These are phyloP conservation scores for Axis porcinus DNA, from an alignment of 2,113 vertebrate species.

Conservation along the genomic window DNA sequence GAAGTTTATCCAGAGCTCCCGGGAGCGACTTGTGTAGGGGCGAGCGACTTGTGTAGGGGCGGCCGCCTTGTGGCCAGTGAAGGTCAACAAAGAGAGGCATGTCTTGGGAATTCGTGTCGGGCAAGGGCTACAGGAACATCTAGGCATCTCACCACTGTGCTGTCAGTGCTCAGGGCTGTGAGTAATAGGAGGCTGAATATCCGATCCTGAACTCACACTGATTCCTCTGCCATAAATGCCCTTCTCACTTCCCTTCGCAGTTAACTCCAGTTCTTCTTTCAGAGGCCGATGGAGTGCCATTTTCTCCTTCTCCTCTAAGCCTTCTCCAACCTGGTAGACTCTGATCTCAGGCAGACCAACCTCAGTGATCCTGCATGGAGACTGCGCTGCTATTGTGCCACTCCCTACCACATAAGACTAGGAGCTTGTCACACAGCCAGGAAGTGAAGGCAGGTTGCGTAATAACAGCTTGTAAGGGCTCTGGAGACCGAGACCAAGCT, in stretches of 20 bases:
- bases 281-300: not conserved
- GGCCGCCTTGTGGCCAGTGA: not conserved
- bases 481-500: not conserved
- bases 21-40: not conserved
- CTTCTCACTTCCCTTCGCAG: not conserved
- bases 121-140: not conserved
- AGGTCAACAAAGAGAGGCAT: not conserved
- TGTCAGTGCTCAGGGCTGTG: not conserved
- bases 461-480: not conserved
- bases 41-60: not conserved
- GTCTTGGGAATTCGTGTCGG: not conserved
- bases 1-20: not conserved
- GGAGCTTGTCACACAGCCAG: not conserved
- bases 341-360: too few relatives aligned
- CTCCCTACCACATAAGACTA: not conserved
- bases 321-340: not conserved
- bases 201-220: not conserved
- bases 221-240: not conserved
- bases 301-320: not conserved
- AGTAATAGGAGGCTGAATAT: not conserved
- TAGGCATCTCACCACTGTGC: not conserved
- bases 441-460: not conserved
- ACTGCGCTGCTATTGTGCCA: not conserved
- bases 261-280: not conserved
- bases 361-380: not conserved